Base-by-base conservation (phyloP, 30 jellyfish, hydroid and myxozoan species). In the Rhopilema esculentum region DNA sequence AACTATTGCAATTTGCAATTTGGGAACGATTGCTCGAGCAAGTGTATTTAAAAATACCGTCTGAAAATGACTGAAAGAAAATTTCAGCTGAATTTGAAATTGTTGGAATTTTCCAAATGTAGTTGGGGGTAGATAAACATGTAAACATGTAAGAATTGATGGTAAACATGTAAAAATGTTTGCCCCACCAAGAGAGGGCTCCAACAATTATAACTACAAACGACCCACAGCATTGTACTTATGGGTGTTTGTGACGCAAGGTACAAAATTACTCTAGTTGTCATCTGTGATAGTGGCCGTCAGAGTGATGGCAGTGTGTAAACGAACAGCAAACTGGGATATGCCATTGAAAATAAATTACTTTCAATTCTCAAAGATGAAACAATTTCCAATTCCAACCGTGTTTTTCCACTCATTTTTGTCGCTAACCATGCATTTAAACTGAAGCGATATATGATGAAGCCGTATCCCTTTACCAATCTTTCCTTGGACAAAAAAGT, bases 221-320 rank as follows among this genome's bases (percentile, higher is more conserved):
- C 27, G 28, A 88, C 96, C 8, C 80, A 65, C 40, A 88, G 96
- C 67, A 77, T 86, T 66, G 91, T 79, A 24, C 72, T 77, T 22
- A 2, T 77, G 91, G 96, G 79, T 22, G 91, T 88, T 28, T 66
- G 90, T 67, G 87, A 88, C 66, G 96, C 91, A 16, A 69, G 79
- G 21, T 88, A 88, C 74, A 30, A 52, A n/a, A 76, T 88, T 57
- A 19, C 79, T 26, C 80, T 86, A 48, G 88, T 84, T 50, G 93
- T 23, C 65, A 77, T 86, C 6, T 85, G 84, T 9, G 96, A 88
- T 57, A 66, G 81, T 78, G 96, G 96, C n/a, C 76, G 96, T 49
- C 96, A 88, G 70, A 77, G 91, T 48, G 92, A 78, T 70, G 92
- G 92, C 28, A 49, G 88, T 40, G 88, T 77, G 18, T 77, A 88